Conservation (phyloP, 2,113 vertebrate genomes). For the Coracopsis vasa region DNA sequence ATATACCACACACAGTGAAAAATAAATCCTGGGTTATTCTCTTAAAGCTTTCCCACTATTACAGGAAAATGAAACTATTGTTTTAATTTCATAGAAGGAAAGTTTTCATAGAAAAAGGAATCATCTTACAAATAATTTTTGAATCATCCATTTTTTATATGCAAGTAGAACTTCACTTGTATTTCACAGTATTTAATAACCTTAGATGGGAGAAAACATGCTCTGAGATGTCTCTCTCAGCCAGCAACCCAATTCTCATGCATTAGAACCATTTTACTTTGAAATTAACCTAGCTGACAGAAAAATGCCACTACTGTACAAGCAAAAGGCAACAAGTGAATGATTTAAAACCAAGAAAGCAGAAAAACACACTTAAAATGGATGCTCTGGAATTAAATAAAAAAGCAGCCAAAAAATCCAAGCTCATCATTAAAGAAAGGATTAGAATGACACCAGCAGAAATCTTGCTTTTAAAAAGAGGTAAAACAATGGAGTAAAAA, state of each 20-base stretch:
- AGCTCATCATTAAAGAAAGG: slow-evolving; percentile 13
- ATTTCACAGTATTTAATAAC: neutral
- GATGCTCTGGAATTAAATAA: neutral
- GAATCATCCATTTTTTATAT: neutral
- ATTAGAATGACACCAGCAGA: slow-evolving; percentile 48
- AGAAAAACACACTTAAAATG: neutral
- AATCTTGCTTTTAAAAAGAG: slow-evolving; percentile 38
- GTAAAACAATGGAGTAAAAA: slow-evolving; percentile 66
- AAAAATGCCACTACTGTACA: slow-evolving; percentile 16
- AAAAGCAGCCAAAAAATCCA: neutral
- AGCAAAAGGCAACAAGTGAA: slow-evolving; percentile 20
- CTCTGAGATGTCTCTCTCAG: neutral
- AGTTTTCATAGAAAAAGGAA: neutral
- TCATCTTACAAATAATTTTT: neutral
- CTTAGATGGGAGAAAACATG: neutral
- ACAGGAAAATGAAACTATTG: neutral
- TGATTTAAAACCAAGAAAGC: neutral
- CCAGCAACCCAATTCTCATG: neutral
- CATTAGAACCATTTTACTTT: neutral
- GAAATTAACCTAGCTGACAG: neutral
- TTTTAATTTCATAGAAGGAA: neutral
- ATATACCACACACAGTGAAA: neutral
- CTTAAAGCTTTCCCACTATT: neutral
- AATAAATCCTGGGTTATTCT: neutral
- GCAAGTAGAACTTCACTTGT: neutral